These are phyloP conservation scores for Pteruthius melanotis DNA, from an alignment of 2,113 vertebrate species.

Conservation along the genomic window DNA sequence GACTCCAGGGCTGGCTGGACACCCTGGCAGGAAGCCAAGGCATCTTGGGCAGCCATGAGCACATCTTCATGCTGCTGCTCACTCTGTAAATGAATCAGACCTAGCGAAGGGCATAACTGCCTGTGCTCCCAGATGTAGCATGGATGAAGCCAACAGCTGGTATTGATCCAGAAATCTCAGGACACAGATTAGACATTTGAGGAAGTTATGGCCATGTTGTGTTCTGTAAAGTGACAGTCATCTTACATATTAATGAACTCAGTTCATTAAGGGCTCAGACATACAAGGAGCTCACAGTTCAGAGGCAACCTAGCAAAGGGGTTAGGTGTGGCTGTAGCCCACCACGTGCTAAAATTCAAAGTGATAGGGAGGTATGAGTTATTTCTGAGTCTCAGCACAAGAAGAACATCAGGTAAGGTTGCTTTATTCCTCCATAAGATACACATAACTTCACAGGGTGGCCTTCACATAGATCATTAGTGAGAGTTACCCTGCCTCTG, in stretches of 20 bases:
- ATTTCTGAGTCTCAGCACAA: not conserved
- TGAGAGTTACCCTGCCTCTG: not conserved
- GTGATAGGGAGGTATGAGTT: not conserved
- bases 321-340: not conserved
- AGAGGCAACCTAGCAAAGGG: not conserved
- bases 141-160: not conserved
- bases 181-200: not conserved
- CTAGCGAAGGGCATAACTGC: not conserved
- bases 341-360: not conserved
- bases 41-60: not conserved
- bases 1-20: not conserved
- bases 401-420: not conserved
- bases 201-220: not conserved
- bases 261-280: not conserved
- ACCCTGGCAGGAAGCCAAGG: not conserved
- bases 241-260: not conserved
- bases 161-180: not conserved
- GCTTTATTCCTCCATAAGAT: not conserved
- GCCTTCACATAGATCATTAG: not conserved
- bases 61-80: not conserved
- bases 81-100: not conserved
- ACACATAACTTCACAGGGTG: not conserved
- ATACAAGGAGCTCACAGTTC: accelerated
- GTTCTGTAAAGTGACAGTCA: not conserved
- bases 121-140: not conserved